A percentile compares a stretch with the other conserved stretches of the same genome.
Evolutionary conservation across 2,797 vertebrate species (phyloP).

Genomic region (Tokudaia tokunoshimensis): DNA sequence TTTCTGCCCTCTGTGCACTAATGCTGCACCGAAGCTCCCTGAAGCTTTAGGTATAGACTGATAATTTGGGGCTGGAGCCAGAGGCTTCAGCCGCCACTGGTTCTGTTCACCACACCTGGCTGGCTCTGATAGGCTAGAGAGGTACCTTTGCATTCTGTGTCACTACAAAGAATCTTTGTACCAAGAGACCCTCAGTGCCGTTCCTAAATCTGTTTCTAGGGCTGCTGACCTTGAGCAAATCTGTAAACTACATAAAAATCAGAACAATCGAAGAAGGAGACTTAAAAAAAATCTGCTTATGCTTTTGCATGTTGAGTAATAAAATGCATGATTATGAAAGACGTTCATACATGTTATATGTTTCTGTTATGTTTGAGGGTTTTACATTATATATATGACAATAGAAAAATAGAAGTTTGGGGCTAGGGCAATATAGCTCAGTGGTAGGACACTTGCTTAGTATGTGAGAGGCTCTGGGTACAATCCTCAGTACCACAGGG

Average conservation of each 20-base stretch:
- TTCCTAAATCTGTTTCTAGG: background rate
- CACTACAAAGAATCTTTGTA: background rate
- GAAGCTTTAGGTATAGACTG: background rate
- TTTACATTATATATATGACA: background rate
- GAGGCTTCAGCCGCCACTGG: no score
- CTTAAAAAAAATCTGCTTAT: background rate
- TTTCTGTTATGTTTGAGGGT: slow-evolving; percentile 5
- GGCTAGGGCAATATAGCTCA: background rate
- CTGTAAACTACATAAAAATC: slow-evolving; percentile 29
- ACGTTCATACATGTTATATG: background rate
- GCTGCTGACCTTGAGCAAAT: background rate
- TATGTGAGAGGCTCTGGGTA: background rate
- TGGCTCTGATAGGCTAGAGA: background rate
- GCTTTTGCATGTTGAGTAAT: slow-evolving; percentile 17
- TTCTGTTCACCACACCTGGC: background rate
- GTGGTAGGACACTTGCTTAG: background rate
- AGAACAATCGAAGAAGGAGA: slow-evolving; percentile 5
- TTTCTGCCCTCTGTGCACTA: background rate
- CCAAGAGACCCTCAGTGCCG: background rate
- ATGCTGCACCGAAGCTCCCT: background rate
- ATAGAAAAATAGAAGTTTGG: no score
- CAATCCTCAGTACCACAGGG: background rate
- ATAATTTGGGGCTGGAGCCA: background rate
- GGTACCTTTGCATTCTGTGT: background rate
- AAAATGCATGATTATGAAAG: slow-evolving; percentile 26